phyloP scores from a whole-genome alignment of 2,888 invertebrate species.

The Melanotus villosus region DNA sequence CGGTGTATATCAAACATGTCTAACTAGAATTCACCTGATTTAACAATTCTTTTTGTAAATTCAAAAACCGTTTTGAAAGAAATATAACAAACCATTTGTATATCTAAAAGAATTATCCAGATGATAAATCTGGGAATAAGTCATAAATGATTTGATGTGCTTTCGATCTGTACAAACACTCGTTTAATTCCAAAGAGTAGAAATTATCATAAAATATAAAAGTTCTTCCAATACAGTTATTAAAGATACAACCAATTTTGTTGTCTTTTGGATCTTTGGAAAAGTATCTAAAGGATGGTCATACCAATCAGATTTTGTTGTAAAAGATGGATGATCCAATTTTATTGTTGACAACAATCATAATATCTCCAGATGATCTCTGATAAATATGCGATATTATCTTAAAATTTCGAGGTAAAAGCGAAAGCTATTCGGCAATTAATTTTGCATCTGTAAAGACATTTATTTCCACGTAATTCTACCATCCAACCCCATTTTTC shows the following conservation, averaged over 20 bases:
- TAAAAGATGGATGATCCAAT: no score
- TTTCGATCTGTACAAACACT: neutral
- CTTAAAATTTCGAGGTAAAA: neutral
- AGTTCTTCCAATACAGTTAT: neutral
- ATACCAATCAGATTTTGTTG: no score
- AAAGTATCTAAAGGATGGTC: no score
- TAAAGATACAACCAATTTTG: no score
- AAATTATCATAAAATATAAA: slow-evolving; percentile 1
- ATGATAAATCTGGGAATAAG: neutral
- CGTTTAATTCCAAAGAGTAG: neutral
- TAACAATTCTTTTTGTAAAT: neutral
- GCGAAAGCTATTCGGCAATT: neutral
- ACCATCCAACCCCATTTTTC: slow-evolving; percentile 1
- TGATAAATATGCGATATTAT: neutral
- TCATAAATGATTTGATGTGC: neutral
- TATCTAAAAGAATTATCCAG: neutral
- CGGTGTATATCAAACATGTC: neutral
- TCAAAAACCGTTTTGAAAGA: neutral
- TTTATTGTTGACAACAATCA: no score
- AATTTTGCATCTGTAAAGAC: no score
- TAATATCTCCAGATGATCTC: no score
- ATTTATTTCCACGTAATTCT: slow-evolving; percentile 1
- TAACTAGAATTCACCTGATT: neutral
- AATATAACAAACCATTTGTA: slow-evolving; percentile 3
- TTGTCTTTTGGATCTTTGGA: no score